Evolutionary conservation across 2,113 vertebrate species (phyloP).

Genomic region (Hystrix cristata): DNA sequence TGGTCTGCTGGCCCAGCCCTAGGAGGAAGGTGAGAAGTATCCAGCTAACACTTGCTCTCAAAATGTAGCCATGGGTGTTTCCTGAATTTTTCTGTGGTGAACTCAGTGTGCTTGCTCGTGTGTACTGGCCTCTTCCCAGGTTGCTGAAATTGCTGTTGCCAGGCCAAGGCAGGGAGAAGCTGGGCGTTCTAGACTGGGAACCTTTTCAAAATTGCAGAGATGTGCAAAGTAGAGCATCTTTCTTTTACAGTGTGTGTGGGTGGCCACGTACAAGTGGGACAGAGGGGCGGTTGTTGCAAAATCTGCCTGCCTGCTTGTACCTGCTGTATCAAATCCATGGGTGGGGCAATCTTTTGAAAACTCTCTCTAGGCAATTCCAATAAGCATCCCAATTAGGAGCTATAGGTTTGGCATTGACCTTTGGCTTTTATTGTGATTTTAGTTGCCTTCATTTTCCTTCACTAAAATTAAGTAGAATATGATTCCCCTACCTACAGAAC

Average conservation of each 20-base stretch:
- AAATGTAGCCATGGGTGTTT: constrained; percentile 13
- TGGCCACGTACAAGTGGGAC: neutral
- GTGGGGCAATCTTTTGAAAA: neutral
- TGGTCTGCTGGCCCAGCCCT: neutral
- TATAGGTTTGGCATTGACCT: too few species aligned
- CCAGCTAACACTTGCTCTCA: constrained; percentile 7
- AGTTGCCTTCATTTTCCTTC: neutral
- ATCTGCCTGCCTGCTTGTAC: neutral
- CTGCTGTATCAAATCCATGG: neutral
- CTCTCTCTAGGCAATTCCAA: neutral
- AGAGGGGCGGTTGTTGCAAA: neutral
- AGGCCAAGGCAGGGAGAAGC: neutral
- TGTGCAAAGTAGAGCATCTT: neutral
- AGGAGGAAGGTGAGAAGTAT: neutral
- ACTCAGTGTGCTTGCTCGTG: neutral
- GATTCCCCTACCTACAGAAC: neutral
- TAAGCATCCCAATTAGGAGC: neutral
- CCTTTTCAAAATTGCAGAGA: neutral
- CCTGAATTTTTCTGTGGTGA: constrained; percentile 27
- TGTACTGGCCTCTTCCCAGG: neutral
- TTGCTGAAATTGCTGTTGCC: neutral
- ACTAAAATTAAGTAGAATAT: neutral
- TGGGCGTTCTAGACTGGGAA: neutral
- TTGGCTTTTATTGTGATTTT: neutral
- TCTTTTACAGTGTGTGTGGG: neutral